A percentile compares a stretch with the other conserved stretches of the same genome.
Evolutionary conservation across 2,113 vertebrate species (phyloP).

Genomic region (Serilophus lunatus): DNA sequence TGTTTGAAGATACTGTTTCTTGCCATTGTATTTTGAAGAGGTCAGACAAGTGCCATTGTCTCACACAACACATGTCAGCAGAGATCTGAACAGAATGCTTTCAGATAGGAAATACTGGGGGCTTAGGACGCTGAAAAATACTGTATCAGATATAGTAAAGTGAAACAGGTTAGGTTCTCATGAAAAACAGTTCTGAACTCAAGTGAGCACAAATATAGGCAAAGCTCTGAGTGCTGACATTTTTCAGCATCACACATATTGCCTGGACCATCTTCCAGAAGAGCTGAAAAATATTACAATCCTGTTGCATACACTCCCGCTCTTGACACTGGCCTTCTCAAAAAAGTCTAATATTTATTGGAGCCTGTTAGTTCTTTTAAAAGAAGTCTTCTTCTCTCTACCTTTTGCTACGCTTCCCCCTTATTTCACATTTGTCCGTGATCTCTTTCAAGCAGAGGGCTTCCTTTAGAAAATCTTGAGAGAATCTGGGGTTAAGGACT

Average conservation of each 20-base stretch:
- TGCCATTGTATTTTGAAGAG: neutral
- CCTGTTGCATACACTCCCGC: neutral
- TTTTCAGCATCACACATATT: neutral
- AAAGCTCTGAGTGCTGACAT: neutral
- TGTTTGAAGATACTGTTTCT: neutral
- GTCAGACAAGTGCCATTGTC: neutral
- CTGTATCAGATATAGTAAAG: neutral
- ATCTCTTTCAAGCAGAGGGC: neutral
- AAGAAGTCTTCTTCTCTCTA: neutral
- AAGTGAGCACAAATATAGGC: neutral
- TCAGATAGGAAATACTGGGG: neutral
- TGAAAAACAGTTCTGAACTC: neutral
- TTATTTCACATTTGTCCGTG: neutral
- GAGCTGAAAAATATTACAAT: neutral
- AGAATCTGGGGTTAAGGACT: neutral
- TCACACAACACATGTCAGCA: neutral
- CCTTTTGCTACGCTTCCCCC: neutral
- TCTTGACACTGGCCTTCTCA: neutral
- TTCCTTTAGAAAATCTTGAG: neutral
- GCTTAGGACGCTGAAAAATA: neutral
- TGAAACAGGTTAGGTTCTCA: neutral
- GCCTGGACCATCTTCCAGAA: neutral
- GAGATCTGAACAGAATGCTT: neutral
- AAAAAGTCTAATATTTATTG: neutral
- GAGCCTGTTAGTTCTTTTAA: neutral